These are phyloP conservation scores for Argentina silus DNA, from an alignment of 2,797 vertebrate species.

Conservation along the genomic window DNA sequence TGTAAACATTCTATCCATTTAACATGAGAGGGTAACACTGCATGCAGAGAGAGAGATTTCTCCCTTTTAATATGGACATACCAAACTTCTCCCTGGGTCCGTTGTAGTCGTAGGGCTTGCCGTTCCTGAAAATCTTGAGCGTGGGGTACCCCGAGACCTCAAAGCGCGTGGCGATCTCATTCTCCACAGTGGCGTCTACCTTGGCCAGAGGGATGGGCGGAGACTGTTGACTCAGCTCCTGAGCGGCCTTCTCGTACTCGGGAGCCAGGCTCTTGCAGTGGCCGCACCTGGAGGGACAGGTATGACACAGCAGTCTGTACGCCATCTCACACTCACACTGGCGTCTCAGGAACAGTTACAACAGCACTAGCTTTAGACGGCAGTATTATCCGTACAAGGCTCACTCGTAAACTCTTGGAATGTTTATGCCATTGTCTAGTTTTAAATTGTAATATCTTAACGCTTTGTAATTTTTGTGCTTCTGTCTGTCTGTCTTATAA, in stretches of 20 bases:
- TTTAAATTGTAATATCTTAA: too few relatives aligned
- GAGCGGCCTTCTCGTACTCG: constrained; percentile 94
- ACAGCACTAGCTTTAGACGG: too few relatives aligned
- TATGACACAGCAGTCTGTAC: not conserved
- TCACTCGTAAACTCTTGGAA: too few relatives aligned
- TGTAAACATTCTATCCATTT: too few relatives aligned
- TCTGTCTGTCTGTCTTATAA: too few relatives aligned
- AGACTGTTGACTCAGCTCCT: constrained; percentile 82
- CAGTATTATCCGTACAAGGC: too few relatives aligned
- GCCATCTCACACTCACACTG: too few relatives aligned
- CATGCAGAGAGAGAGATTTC: too few relatives aligned
- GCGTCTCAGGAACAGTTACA: not conserved
- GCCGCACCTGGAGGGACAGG: constrained; percentile 84
- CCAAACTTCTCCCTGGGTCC: constrained; percentile 93
- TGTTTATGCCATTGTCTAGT: too few relatives aligned
- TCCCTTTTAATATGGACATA: constrained; percentile 56
- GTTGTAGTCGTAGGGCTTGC: constrained; percentile 90
- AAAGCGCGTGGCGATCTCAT: constrained; percentile 85
- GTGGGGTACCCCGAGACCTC: constrained; percentile 90
- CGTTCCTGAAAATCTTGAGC: constrained; percentile 95
- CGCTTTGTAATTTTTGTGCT: too few relatives aligned
- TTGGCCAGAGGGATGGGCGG: constrained; percentile 92
- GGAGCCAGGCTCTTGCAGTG: constrained; percentile 96
- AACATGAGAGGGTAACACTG: too few relatives aligned
- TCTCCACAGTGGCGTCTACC: constrained; percentile 87